Base-by-base conservation (phyloP, 2,888 invertebrate genomes). In the Thera obeliscata region DNA sequence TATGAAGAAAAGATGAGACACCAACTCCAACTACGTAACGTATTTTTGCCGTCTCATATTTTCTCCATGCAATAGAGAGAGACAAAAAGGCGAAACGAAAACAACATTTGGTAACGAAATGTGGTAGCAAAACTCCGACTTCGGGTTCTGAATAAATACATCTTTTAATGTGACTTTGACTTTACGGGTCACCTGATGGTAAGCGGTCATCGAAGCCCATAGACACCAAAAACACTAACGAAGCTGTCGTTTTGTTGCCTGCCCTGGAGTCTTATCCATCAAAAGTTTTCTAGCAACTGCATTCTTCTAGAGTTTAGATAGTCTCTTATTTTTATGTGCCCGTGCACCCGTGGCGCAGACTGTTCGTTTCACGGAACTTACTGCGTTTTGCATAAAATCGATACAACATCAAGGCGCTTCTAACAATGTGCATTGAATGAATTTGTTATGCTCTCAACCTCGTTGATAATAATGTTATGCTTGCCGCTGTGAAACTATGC, bases 381-480 rank as follows among this genome's bases (percentile, higher is more conserved):
- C 86, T 89, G 89, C 86, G 89, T 87, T 90, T 89, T 89, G 88
- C 90, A 91, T 91, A 88, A 91, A 90, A 91, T 90, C 91, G 83
- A 90, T 88, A 87, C 76, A 78, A 76, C 76, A 73, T 81, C 80
- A 83, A 78, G 75, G 77, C 70, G 79, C 75, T 79, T 73, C 63
- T 64, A 68, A 73, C 70, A 66, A 64, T 70, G 70, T 66, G 65
- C 63, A 59, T 56, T 52, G 62, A 66, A 69, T 65, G 65, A 65
- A 63, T 70, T 70, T 62, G 54, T 69, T 63, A 65, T 64, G 56
- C 48, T 60, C 59, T 58, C 56, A 52, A 56, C 61, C 36, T 55
- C 22, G 11, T 52, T 52, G 52, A 52, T 33, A 52, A 52, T 33
- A 33, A 6, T 33, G 9, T 33, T 52, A 33, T 52, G 22, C 52